These are phyloP conservation scores for Tachystola acroxantha DNA, from an alignment of 2,888 invertebrate genomes.

Conservation along the genomic window DNA sequence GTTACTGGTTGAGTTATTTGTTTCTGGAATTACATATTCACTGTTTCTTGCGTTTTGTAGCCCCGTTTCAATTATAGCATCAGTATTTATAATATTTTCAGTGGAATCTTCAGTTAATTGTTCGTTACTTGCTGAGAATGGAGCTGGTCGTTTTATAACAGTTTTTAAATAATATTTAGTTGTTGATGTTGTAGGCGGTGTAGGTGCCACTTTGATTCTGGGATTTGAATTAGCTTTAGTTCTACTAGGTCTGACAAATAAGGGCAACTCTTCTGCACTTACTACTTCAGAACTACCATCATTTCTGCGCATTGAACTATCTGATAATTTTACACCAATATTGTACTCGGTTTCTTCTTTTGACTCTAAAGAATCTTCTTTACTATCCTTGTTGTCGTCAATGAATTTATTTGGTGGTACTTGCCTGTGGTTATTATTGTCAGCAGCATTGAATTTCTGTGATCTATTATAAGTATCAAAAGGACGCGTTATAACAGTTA, in stretches of 20 bases:
- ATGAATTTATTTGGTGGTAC: constrained; percentile 34
- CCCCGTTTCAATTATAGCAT: constrained; percentile 34
- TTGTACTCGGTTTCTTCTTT: constrained; percentile 22
- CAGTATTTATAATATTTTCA: constrained; percentile 41
- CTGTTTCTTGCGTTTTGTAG: constrained; percentile 27
- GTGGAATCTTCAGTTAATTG: constrained; percentile 34
- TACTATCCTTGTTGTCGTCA: constrained; percentile 34
- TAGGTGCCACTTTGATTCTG: constrained; percentile 24
- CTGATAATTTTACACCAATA: constrained; percentile 22
- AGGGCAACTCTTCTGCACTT: constrained; percentile 37
- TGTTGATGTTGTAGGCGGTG: constrained; percentile 24
- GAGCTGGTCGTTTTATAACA: constrained; percentile 48
- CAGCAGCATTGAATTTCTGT: constrained; percentile 14
- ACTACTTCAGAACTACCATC: constrained; percentile 30
- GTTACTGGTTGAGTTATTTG: constrained; percentile 20
- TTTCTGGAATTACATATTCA: constrained; percentile 16
- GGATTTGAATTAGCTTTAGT: constrained; percentile 23
- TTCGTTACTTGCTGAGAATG: constrained; percentile 30
- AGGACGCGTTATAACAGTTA: constrained; percentile 62
- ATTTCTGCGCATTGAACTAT: constrained; percentile 35
- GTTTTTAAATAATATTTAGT: constrained; percentile 57
- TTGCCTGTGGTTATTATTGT: constrained; percentile 17
- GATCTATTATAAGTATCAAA: constrained; percentile 41
- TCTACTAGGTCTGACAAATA: constrained; percentile 31
- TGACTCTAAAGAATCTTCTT: constrained; percentile 25